Evolutionary conservation across 2,888 invertebrate genomes (phyloP), one percentile per base, ranked within the genome.

Genomic region (Drosophila paranaensis): DNA sequence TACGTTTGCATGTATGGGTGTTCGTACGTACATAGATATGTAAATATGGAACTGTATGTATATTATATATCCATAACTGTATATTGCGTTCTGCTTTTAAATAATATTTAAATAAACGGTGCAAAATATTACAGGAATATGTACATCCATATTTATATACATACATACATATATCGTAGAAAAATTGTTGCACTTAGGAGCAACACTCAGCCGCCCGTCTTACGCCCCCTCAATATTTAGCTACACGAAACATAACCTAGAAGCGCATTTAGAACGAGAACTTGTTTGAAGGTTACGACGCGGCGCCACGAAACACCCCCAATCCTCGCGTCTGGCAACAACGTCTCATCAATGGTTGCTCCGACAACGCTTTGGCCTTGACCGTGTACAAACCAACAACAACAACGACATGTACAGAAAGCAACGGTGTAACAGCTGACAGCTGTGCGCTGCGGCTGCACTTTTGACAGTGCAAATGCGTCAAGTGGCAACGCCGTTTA

Each of bases 401-500:
- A 74, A 72, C 62, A 73, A 70, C 43, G 57, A 35, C 35, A 33
- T 5, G 6, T 16, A 50, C 53, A 53, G 40, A 72, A 48, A 74
- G 48, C 68, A 68, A 82, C 81, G 75, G 78, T 79, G 75, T 71
- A 83, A 83, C 84, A 84, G 84, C 84, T 84, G 86, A 85, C 83
- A 82, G 71, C 80, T 82, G 83, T 78, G 85, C 64, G 42, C 63
- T 48, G 25, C 35, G 56, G 13, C 57, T 77, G 77, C 77, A 77
- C 66, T 77, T 77, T 71, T 67, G 56, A 60, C 62, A 40, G 60
- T 66, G 64, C 54, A 70, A 77, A 53, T 66, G 71, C 71, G 77
- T 74, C 63, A 71, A 64, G 77, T 77, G 77, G 77, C 77, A 77
- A 77, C 77, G 58, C 77, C 42, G 55, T 58, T 35, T 46, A 27